Conservation (phyloP, 1,140 invertebrate genomes). For the Amphibalanus amphitrite region DNA sequence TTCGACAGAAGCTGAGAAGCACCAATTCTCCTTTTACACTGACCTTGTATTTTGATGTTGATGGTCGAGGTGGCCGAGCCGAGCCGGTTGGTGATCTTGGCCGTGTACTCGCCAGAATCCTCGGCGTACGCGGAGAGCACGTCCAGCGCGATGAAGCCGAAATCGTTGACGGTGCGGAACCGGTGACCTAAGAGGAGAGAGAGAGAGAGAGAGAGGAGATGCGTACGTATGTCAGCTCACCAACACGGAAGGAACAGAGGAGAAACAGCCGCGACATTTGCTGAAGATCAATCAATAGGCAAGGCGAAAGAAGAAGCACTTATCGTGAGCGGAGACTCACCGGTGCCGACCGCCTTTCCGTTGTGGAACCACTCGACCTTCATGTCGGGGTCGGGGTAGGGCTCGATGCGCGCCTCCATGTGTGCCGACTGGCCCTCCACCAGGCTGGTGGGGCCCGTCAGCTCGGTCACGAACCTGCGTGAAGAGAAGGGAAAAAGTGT, state of each 20-base stretch:
- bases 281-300: too few relatives aligned
- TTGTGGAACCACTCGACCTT: slow-evolving; percentile 28
- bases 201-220: too few relatives aligned
- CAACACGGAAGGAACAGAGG: too few relatives aligned
- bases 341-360: slow-evolving; percentile 33
- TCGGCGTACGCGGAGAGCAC: slow-evolving; percentile 49
- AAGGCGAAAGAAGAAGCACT: too few relatives aligned
- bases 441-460: slow-evolving; percentile 61
- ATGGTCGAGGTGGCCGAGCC: slow-evolving; percentile 64
- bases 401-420: slow-evolving; percentile 25
- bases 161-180: slow-evolving; percentile 81
- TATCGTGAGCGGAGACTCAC: too few relatives aligned
- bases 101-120: slow-evolving; percentile 33
- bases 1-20: too few relatives aligned
- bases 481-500: too few relatives aligned
- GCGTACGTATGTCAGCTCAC: too few relatives aligned
- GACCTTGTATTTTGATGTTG: slow-evolving; percentile 60
- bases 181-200: slow-evolving; percentile 29
- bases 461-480: slow-evolving; percentile 54
- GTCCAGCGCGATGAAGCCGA: slow-evolving; percentile 86
- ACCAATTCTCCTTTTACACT: slow-evolving; percentile 27
- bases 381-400: slow-evolving; percentile 20
- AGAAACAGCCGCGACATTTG: too few relatives aligned
- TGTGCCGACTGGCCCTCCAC: slow-evolving; percentile 77
- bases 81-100: slow-evolving; percentile 26